These are phyloP conservation scores for Patiria miniata DNA, from an alignment of 35 echinoderm and acorn worm species.

Conservation along the genomic window DNA sequence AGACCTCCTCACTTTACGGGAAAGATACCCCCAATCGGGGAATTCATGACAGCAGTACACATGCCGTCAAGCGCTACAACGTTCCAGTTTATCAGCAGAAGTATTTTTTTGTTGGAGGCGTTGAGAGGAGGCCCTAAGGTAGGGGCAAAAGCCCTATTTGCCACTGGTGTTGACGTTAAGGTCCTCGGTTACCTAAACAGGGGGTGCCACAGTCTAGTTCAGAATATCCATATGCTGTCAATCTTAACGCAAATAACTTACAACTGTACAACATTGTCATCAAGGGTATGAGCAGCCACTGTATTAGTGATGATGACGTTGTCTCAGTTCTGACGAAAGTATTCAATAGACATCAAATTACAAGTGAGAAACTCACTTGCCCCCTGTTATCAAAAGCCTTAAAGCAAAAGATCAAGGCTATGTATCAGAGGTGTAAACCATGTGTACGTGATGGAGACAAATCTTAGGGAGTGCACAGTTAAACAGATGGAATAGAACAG, in stretches of 20 bases:
- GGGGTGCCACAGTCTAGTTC: not conserved
- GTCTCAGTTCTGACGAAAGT: not conserved
- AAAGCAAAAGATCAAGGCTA: slow-evolving; percentile 10
- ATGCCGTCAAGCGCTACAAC: no score
- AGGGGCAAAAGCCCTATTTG: no score
- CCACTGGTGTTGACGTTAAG: no score
- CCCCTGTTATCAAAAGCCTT: not conserved
- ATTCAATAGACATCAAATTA: not conserved
- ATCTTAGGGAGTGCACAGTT: no score
- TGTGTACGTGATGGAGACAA: not conserved
- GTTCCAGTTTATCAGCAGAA: no score
- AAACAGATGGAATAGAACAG: no score
- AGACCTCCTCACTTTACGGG: not conserved
- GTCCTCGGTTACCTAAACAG: not conserved
- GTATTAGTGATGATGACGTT: not conserved
- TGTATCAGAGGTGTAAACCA: not conserved
- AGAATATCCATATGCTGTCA: not conserved
- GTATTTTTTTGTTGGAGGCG: no score
- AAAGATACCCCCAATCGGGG: no score
- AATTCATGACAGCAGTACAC: no score
- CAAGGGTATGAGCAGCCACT: not conserved
- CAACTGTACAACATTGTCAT: slow-evolving; percentile 16
- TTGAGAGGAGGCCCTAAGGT: no score
- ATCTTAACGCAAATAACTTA: slow-evolving; percentile 18
- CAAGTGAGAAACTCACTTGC: not conserved